Base-by-base conservation (phyloP, 2,888 invertebrate species). In the Aromia moschata region DNA sequence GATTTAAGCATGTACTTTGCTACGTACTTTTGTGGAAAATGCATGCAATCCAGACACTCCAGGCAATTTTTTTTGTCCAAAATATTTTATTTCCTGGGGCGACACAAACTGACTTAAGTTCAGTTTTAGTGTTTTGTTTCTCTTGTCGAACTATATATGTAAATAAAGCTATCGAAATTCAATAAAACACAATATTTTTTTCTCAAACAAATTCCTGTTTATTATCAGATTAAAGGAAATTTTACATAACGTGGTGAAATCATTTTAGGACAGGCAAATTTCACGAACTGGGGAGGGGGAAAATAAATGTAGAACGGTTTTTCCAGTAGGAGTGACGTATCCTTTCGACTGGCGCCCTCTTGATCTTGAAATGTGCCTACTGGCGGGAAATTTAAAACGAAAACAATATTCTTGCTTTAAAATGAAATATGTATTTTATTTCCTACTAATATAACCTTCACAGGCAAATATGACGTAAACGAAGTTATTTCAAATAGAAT, bases 221-320 rank as follows among this genome's bases (percentile, higher is more conserved):
- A 33, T 43, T 36, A 36, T 9, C 18, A 20, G 14, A 53, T 41
- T 31, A 31, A 14, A 40, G 15, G 36, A 7, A 33, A 41, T 30
- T 58, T 58, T 58, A 46, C 58, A 47, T 58, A 58, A 58, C 41
- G 36, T 58, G 58, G 53, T 58, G 53, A 53, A 58, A 58, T 58
- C 31, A 31, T 33, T 16, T 37, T 15, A 4, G 20, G 12, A 16
- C 15, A 37, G 11, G 17, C 38, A 40, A 56, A 56, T 56, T 47
- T 47, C 47, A 56, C 55, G 45, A 36, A 37, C 12, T 44, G 14
- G 5, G 43, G 44, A 54, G 33, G 33, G 45, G 37, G 36, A 45
- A 36, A 37, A 37, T 36, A 37, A 54, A 43, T n/a, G n/a, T 44
- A 20, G 36, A 30, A 38, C 37, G 45, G 30, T 37, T 25, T 54